Base-by-base conservation (phyloP, 2,113 vertebrate genomes). In the Zapornia atra region DNA sequence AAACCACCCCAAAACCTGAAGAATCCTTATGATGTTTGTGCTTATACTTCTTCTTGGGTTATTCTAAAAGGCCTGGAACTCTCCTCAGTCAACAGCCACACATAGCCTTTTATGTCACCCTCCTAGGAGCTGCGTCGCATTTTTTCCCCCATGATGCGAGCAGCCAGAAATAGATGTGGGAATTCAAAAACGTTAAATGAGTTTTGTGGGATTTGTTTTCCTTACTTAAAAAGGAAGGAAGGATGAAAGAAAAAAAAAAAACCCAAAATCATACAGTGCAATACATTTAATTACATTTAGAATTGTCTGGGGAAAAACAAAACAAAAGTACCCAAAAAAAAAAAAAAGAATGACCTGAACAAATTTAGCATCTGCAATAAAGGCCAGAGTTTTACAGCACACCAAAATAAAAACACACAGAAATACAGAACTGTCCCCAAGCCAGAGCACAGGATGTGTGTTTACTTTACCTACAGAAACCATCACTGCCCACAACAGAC, bases 171-270 rank as follows among this genome's bases (percentile, higher is more conserved):
- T 94, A 97, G 90, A 91, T 36, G 31, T 17, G 61, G 73, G 83
- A 95, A 86, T 88, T 19, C 56, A 93, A 94, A 97, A 95, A 95
- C 59, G 93, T 7, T 4, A 57, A 60, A 69, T 77, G 7, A 31
- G 19, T 68, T 90, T 76, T 26, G n/a, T 54, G 63, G 44, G 57
- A 86, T 82, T 92, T 76, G 57, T 82, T 92, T 94, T 71, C 56
- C 92, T 94, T 90, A 82, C 86, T 92, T 87, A 92, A 95, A 95
- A 97, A 91, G 73, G 94, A 26, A 92, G 11, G 20, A 51, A 24
- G 6, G 22, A 44, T 44, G 36, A 79, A 64, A 82, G 34, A 61
- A 50, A 26, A 9, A 16, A 29, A 46, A 10, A 17, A 36, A 56
- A 16, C n/a, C n/a, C 16, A 38, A 38, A 60, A 69, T 68, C 19